These are phyloP conservation scores for Phalacrocorax carbo DNA, from an alignment of 2,113 vertebrate species.

Conservation along the genomic window DNA sequence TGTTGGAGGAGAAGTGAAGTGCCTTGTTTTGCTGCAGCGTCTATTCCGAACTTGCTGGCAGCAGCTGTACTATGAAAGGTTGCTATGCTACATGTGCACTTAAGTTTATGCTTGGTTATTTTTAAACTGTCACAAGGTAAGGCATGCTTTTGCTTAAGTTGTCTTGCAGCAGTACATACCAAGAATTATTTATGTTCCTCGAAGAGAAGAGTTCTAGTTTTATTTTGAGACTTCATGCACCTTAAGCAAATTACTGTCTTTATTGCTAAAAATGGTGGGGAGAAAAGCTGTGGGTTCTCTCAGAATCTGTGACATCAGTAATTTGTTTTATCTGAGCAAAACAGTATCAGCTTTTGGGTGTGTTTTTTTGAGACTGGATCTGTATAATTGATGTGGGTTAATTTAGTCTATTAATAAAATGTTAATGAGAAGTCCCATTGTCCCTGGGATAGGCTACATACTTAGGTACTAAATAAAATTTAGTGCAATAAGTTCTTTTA, in stretches of 20 bases:
- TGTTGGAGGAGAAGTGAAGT: background rate
- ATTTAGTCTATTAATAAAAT: background rate
- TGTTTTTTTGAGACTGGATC: background rate
- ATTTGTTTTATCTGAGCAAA: background rate
- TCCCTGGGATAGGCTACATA: background rate
- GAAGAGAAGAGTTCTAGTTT: background rate
- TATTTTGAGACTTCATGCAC: background rate
- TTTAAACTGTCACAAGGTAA: constrained; percentile 65
- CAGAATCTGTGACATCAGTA: background rate
- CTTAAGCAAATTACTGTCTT: background rate
- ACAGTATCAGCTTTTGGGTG: background rate
- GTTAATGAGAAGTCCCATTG: background rate
- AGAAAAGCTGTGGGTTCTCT: background rate
- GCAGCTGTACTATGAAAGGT: constrained; percentile 10
- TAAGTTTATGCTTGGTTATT: constrained; percentile 32
- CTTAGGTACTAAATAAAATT: background rate
- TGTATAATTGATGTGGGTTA: background rate
- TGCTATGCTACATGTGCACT: constrained; percentile 58
- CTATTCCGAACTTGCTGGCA: background rate
- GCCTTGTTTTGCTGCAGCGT: background rate
- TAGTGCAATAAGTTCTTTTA: background rate
- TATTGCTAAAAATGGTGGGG: background rate
- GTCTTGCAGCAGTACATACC: constrained; percentile 35
- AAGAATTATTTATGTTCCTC: background rate
- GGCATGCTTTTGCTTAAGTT: background rate